phyloP scores from a whole-genome alignment of 2,113 vertebrate genomes.

The Myocastor coypus region DNA sequence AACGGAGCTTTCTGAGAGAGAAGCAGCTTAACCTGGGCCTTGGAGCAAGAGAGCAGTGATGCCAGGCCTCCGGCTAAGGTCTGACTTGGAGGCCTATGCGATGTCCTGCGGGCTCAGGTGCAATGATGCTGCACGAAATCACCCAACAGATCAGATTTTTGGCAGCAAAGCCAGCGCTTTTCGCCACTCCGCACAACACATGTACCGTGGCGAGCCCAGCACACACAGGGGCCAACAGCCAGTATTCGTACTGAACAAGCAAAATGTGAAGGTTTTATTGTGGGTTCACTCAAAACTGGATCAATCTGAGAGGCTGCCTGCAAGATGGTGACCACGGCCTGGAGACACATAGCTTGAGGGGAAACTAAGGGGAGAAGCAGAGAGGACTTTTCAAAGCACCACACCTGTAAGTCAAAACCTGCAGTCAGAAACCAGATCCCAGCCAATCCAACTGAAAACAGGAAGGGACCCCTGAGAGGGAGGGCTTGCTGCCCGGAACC shows the following conservation, averaged over 20 bases:
- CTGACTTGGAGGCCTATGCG: background rate
- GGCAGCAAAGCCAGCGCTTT: background rate
- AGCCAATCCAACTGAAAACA: background rate
- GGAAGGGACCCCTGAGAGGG: background rate
- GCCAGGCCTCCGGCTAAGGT: background rate
- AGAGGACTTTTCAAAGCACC: background rate
- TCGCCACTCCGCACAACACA: background rate
- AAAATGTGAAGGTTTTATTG: background rate
- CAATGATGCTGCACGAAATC: too few relatives aligned
- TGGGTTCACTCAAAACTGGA: accelerated
- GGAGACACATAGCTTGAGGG: background rate
- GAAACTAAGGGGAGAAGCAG: background rate
- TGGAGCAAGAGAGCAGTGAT: background rate
- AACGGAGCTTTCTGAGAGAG: background rate
- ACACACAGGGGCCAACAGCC: background rate
- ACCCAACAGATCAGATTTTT: background rate
- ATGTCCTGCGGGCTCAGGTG: background rate
- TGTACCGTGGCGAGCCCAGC: background rate
- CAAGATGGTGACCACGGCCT: background rate
- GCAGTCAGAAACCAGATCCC: background rate
- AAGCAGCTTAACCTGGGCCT: background rate
- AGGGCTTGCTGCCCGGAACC: background rate
- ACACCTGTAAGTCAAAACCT: background rate
- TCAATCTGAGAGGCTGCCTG: background rate
- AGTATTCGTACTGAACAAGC: background rate